A percentile compares a stretch with the other conserved stretches of the same genome.
These are phyloP conservation scores for Ooceraea biroi DNA, from an alignment of 1,140 invertebrate species.

Conservation along the genomic window DNA sequence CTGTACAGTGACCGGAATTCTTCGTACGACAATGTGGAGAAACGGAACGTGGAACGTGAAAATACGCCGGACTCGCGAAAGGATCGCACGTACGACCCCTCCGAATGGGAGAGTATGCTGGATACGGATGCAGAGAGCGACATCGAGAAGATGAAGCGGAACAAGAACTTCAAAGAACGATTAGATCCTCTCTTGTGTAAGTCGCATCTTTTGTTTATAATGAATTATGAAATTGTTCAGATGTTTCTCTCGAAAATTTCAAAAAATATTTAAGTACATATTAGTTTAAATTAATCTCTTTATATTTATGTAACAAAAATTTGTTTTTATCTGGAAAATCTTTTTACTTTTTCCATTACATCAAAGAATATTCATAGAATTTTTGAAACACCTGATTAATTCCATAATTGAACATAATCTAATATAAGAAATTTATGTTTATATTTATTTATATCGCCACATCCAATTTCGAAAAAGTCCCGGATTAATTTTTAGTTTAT, in stretches of 20 bases:
- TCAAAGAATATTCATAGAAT: no score
- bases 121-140: constrained; percentile 83
- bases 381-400: no score
- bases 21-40: constrained; percentile 91
- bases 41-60: constrained; percentile 76
- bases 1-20: constrained; percentile 88
- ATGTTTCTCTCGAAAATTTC: not conserved
- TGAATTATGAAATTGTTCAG: not conserved
- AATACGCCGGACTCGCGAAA: constrained; percentile 78
- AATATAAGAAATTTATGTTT: no score
- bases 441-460: no score
- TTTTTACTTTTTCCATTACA: no score
- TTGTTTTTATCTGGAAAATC: not conserved
- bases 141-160: constrained; percentile 86
- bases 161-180: constrained; percentile 91
- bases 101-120: constrained; percentile 83
- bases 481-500: no score
- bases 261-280: not conserved
- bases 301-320: not conserved
- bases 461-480: no score
- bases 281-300: not conserved
- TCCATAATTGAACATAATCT: no score
- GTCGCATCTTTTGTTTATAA: constrained; percentile 69
- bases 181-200: constrained; percentile 91
- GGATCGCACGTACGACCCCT: constrained; percentile 80